phyloP scores from a whole-genome alignment of 1,140 invertebrate genomes.

The Hestina assimilis region DNA sequence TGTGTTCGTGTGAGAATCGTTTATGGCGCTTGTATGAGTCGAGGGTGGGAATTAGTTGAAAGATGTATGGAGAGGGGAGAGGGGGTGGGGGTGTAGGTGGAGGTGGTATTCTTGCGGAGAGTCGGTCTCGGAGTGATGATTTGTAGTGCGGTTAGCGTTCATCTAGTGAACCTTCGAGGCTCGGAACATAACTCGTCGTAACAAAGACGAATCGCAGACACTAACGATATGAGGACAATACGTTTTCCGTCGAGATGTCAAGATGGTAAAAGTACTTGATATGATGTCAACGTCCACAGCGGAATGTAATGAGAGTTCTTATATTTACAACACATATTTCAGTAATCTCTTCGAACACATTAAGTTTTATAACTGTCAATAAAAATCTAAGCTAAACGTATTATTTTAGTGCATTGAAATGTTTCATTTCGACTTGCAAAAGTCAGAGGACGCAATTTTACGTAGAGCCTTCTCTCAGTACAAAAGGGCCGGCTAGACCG shows the following conservation, averaged over 20 bases:
- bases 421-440: no score
- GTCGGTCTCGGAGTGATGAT: slow-evolving; percentile 46
- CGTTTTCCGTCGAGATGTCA: neutral
- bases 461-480: no score
- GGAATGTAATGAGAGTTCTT: neutral
- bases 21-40: slow-evolving; percentile 29
- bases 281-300: slow-evolving; percentile 1
- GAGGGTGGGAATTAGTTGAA: slow-evolving; percentile 43
- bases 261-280: neutral
- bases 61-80: slow-evolving; percentile 23
- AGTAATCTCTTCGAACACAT: neutral
- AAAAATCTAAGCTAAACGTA: no score
- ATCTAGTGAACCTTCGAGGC: slow-evolving; percentile 45
- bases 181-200: slow-evolving; percentile 46
- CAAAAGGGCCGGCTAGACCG: no score
- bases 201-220: slow-evolving; percentile 42
- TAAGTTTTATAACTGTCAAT: no score
- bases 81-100: slow-evolving; percentile 15
- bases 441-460: no score
- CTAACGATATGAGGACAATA: slow-evolving; percentile 17
- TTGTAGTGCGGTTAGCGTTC: slow-evolving; percentile 56
- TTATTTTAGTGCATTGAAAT: no score
- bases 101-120: slow-evolving; percentile 37
- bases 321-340: neutral
- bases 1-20: slow-evolving; percentile 42